These are phyloP conservation scores for Turnix velox DNA, from an alignment of 2,113 vertebrate genomes.

Conservation along the genomic window DNA sequence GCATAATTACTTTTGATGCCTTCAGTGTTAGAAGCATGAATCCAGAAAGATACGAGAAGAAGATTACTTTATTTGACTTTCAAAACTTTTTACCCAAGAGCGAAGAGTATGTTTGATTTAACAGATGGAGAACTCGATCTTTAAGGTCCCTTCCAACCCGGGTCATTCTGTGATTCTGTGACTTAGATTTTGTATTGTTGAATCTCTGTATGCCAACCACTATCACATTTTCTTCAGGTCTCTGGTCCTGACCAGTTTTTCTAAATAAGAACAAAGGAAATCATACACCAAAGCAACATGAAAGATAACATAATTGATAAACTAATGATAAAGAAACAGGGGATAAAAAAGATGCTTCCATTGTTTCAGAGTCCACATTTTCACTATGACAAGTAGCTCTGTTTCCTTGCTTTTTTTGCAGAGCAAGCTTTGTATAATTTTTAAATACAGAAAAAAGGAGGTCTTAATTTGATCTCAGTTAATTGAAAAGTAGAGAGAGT, in stretches of 20 bases:
- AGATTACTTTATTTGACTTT: neutral
- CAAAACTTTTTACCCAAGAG: neutral
- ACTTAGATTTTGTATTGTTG: neutral
- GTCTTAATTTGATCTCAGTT: neutral
- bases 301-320: neutral
- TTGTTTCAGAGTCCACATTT: neutral
- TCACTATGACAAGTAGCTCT: neutral
- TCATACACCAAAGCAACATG: neutral
- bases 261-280: neutral
- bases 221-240: neutral
- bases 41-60: neutral
- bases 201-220: neutral
- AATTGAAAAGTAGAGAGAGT: neutral
- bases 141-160: too few species aligned
- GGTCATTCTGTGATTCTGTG: too few species aligned
- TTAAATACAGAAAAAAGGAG: neutral
- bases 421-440: neutral
- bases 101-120: neutral
- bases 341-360: neutral
- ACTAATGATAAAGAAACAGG: neutral
- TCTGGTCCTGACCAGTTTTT: neutral
- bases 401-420: neutral
- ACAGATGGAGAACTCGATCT: too few species aligned
- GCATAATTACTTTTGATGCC: too few species aligned
- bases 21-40: neutral